Evolutionary conservation across 2,888 invertebrate species (phyloP).

Genomic region (Cephus rjabovi): DNA sequence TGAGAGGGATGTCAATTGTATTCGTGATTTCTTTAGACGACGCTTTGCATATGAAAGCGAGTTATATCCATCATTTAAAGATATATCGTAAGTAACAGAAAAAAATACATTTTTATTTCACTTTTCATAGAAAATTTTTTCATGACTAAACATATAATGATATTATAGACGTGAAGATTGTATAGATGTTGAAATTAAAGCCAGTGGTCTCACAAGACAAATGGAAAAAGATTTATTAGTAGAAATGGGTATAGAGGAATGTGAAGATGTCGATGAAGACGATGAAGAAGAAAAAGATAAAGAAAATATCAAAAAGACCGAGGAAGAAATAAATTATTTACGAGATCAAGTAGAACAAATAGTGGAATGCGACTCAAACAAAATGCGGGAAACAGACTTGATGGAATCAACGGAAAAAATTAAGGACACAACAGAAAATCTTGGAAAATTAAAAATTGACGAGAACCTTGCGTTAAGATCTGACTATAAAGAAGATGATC

Average conservation of each 20-base stretch:
- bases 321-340: slow-evolving; percentile 70
- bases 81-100: slow-evolving; percentile 68
- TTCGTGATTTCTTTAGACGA: slow-evolving; percentile 90
- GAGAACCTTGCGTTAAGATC: background rate
- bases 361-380: slow-evolving; percentile 69
- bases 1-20: slow-evolving; percentile 93
- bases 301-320: slow-evolving; percentile 58
- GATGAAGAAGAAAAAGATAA: slow-evolving; percentile 55
- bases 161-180: slow-evolving; percentile 78
- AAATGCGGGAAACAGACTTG: background rate
- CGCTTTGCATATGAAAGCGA: slow-evolving; percentile 92
- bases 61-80: slow-evolving; percentile 80
- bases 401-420: slow-evolving; percentile 23
- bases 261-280: slow-evolving; percentile 49
- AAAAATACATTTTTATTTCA: background rate
- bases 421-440: slow-evolving; percentile 7
- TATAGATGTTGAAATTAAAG: slow-evolving; percentile 89
- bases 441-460: slow-evolving; percentile 15
- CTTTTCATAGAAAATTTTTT: background rate
- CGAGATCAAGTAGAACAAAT: slow-evolving; percentile 73
- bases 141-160: background rate
- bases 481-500: slow-evolving; percentile 65
- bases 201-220: slow-evolving; percentile 89
- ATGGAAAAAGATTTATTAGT: slow-evolving; percentile 79
- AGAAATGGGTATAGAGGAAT: slow-evolving; percentile 70